Base-by-base conservation (phyloP, 2,888 invertebrate genomes). In the Sturmia bella region DNA sequence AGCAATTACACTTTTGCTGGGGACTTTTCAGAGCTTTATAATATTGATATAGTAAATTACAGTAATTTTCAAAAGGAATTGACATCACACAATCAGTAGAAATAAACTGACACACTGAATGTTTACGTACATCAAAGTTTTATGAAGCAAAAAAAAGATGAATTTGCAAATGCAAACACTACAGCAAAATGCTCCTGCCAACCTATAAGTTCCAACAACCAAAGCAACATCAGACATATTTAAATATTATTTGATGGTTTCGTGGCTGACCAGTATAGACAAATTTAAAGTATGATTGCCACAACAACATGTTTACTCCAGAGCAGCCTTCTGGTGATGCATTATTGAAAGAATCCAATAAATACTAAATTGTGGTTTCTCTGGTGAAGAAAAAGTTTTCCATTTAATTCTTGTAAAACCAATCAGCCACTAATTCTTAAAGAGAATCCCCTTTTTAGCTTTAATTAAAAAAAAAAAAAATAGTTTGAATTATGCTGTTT, bases 11-110 rank as follows among this genome's bases (percentile, higher is more conserved):
- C 21, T 70, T 50, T 48, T 48, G 12, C 21, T 32, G 59, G 52
- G 57, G 59, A 50, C 43, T 76, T 43, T 41, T 59, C 12, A 54
- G 21, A 68, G 32, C 57, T 59, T 75, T 76, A 17, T 24, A 78
- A 32, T 78, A 74, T 82, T 77, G 81, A 77, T 82, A 74, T 66
- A 59, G 64, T 68, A 82, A 82, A 82, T 82, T 73, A 70, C 77
- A 69, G 81, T 61, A 74, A 82, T 82, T 82, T 81, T 50, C 64
- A 50, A 78, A 74, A 69, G 64, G 70, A 61, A 76, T 68, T 68
- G 75, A 76, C 75, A 76, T 68, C 66, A 75, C 41, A 76, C 50
- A 68, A 59, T 52, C 75, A 76, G 50, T 7, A 48, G 13, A 24
- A 24, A 19, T 19, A 63, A n/a, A 48, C 7, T 15, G 37, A 75